Evolutionary conservation across 2,797 vertebrate genomes (phyloP).

Genomic region (Acipenser ruthenus): DNA sequence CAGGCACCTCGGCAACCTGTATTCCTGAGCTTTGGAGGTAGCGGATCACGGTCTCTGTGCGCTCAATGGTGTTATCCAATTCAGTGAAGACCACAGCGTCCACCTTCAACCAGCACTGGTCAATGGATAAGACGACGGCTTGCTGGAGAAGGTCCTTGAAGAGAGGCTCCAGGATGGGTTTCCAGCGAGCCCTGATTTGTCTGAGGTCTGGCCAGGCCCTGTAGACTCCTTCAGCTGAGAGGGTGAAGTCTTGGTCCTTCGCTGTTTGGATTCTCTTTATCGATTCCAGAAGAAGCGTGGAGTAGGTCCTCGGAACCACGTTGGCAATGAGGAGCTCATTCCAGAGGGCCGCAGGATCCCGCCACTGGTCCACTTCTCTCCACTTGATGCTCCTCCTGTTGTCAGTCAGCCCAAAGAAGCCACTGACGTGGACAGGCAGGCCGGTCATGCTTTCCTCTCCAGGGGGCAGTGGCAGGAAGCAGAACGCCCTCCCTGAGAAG

Average conservation of each 20-base stretch:
- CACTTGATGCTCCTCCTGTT: conserved; percentile 97
- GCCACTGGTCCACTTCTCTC: conserved; percentile 94
- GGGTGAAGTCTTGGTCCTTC: conserved; percentile 71
- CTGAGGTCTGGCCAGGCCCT: conserved; percentile 79
- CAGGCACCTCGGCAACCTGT: conserved; percentile 77
- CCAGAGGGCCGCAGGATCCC: conserved; percentile 92
- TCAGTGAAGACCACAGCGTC: conserved; percentile 83
- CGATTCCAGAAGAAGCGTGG: conserved; percentile 76
- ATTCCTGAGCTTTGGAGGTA: conserved; percentile 92
- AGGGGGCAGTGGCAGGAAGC: conserved; percentile 89
- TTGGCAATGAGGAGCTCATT: conserved; percentile 85
- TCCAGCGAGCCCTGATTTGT: conserved; percentile 77
- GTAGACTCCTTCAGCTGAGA: conserved; percentile 72
- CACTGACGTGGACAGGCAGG: conserved; percentile 90
- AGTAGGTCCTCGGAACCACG: conserved; percentile 83
- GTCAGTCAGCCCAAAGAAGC: conserved; percentile 96
- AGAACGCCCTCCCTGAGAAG: conserved; percentile 90
- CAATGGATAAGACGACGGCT: conserved; percentile 74
- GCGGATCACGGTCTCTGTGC: conserved; percentile 71
- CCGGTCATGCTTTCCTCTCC: conserved; percentile 93
- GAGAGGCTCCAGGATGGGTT: conserved; percentile 77
- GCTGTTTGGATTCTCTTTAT: conserved; percentile 74
- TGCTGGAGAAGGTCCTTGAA: conserved; percentile 78
- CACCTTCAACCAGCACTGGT: conserved; percentile 70
- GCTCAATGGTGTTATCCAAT: conserved; percentile 64